Base-by-base conservation (phyloP, 2,113 vertebrate genomes). In the Paradisaea rubra region DNA sequence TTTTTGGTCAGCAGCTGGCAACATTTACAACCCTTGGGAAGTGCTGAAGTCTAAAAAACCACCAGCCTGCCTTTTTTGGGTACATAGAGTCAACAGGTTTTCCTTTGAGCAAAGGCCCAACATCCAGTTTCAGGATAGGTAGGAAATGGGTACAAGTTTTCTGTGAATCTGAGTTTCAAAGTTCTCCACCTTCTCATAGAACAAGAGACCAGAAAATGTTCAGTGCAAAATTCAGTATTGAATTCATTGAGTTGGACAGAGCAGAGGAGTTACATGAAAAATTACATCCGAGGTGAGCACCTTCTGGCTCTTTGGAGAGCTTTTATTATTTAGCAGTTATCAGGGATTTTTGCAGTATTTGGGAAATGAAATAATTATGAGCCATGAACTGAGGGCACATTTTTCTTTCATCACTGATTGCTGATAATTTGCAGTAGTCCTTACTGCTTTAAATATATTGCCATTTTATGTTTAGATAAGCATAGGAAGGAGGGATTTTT, bases 351-450 rank as follows among this genome's bases (percentile, higher is more conserved):
- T 88, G 64, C 54, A 57, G 42, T 72, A 39, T 74, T 85, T 25
- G 69, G 63, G 81, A 92, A 94, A 69, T 83, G 37, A 96, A 96
- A 91, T 92, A 80, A 91, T 89, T 71, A 79, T 50, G 44, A 94
- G 25, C 44, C 24, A 7, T 89, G 89, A 94, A 68, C 44, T 18
- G 66, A 92, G 61, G 59, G 45, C 49, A 60, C 24, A 16, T 83
- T 96, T 96, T 93, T 80, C 59, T 89, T 86, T 81, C 71, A 42
- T 63, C 41, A 30, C 66, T 93, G 66, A 87, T 92, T 92, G 57
- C 87, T 89, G 59, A 35, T 91, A 77, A 93, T 89, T 92, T 91
- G 81, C 74, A 57, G 63, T 54, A 73, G 80, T 91, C 78, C 86
- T 61, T 74, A 71, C 30, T 54, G 9, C 66, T 92, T 78, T 74